A percentile compares a stretch with the other conserved stretches of the same genome.
Evolutionary conservation across 2,797 vertebrate genomes (phyloP).

Genomic region (Lagorchestes hirsutus): DNA sequence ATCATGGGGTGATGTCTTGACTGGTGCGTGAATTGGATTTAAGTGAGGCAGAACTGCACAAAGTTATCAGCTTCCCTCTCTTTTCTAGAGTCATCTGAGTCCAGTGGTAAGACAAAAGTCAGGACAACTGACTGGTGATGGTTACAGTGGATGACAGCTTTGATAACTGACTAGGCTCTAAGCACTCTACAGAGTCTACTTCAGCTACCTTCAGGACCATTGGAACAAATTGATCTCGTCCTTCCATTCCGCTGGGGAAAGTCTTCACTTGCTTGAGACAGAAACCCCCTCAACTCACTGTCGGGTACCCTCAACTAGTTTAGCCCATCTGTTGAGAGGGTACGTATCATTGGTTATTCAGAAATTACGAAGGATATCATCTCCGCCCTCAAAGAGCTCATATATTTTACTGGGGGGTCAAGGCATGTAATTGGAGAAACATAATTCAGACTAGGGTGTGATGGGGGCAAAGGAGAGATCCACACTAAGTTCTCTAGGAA

Average conservation of each 20-base stretch:
- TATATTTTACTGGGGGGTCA: not conserved
- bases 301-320: not conserved
- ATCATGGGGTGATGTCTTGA: not conserved
- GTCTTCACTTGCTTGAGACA: not conserved
- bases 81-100: not conserved
- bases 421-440: not conserved
- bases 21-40: not conserved
- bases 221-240: not conserved
- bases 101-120: not conserved
- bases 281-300: not conserved
- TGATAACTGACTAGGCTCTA: not conserved
- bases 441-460: not conserved
- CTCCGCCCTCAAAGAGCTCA: not conserved
- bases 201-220: not conserved
- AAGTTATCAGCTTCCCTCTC: not conserved
- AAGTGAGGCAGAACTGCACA: not conserved
- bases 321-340: too few species aligned
- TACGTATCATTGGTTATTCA: not conserved
- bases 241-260: not conserved
- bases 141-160: not conserved
- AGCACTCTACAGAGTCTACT: not conserved
- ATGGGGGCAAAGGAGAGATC: not conserved
- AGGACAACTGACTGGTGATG: not conserved
- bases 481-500: not conserved
- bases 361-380: not conserved